These are phyloP conservation scores for Nyleta sp. DNA, from an alignment of 2,888 invertebrate genomes.

Conservation along the genomic window DNA sequence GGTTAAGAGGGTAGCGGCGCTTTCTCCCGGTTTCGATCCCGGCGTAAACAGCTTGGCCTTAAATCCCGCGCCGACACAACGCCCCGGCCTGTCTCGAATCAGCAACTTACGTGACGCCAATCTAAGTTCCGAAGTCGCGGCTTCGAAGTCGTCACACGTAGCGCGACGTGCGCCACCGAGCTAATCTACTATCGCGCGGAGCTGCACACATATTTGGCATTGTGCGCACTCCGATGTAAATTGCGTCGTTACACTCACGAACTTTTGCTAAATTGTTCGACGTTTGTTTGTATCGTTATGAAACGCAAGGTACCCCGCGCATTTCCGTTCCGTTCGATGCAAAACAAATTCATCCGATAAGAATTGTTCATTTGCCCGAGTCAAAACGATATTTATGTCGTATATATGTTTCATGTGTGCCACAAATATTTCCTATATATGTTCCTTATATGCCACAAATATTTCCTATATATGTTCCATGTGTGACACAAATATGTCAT, in stretches of 20 bases:
- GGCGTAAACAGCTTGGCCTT: constrained; percentile 55
- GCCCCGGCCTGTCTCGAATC: constrained; percentile 62
- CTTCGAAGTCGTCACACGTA: constrained; percentile 71
- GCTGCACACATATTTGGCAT: constrained; percentile 65
- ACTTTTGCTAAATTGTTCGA: constrained; percentile 49
- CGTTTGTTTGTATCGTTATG: constrained; percentile 29
- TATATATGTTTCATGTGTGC: no score
- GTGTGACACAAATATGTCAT: no score
- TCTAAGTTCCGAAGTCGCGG: constrained; percentile 77
- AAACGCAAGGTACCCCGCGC: constrained; percentile 8
- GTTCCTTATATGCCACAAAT: no score
- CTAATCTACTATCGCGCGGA: constrained; percentile 69
- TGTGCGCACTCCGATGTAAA: constrained; percentile 47
- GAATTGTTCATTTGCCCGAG: no score
- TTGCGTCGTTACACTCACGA: constrained; percentile 45
- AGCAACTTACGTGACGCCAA: constrained; percentile 74
- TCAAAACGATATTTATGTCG: no score
- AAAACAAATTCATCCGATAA: no score
- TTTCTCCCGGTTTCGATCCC: constrained; percentile 46
- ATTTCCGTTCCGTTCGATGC: no score
- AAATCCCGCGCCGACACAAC: constrained; percentile 44
- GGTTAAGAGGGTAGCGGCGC: constrained; percentile 50
- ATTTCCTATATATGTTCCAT: no score
- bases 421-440: no score
- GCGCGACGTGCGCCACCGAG: constrained; percentile 67